Conservation (phyloP, 1,140 invertebrate species). For the Gyrodactylus salaris region DNA sequence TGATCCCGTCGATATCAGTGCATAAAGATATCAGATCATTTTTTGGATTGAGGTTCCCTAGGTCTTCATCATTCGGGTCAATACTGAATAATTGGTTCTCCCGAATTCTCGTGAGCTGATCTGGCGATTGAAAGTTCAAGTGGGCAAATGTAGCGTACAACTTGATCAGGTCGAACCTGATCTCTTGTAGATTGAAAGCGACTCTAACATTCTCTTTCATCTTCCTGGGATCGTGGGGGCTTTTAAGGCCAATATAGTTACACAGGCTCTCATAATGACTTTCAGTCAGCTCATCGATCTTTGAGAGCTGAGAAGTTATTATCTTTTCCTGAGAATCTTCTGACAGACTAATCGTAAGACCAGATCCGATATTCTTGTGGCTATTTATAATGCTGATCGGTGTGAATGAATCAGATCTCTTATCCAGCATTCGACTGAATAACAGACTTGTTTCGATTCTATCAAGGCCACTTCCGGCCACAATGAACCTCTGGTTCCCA, state of each 20-base stretch:
- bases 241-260: too few species aligned
- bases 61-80: not conserved
- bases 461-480: not conserved
- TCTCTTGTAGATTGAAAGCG: not conserved
- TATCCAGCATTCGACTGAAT: not conserved
- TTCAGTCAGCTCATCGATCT: too few species aligned
- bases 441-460: not conserved
- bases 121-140: not conserved
- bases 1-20: not conserved
- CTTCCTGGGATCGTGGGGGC: not conserved
- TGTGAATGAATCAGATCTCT: not conserved
- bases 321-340: not conserved
- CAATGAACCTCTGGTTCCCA: not conserved
- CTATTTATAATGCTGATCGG: not conserved
- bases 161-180: not conserved
- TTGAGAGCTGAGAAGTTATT: too few species aligned
- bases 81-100: not conserved
- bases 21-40: not conserved
- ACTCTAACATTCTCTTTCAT: not conserved
- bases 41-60: not conserved
- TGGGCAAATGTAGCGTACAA: not conserved
- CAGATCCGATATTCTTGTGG: not conserved
- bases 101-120: not conserved
- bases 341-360: not conserved
- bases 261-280: too few species aligned